Base-by-base conservation (phyloP, 2,797 vertebrate genomes). In the Atherinosoma microstoma region DNA sequence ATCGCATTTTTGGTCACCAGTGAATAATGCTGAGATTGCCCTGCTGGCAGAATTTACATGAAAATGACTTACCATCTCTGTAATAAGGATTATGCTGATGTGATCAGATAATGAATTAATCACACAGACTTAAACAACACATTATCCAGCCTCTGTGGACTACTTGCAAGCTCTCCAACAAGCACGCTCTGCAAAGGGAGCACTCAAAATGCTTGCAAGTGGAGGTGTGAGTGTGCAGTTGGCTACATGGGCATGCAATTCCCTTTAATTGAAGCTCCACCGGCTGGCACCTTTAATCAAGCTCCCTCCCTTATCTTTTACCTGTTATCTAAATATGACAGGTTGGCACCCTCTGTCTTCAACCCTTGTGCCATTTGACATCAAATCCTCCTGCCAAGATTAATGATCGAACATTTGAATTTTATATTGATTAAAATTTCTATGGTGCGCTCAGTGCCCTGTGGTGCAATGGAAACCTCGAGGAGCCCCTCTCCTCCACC, bases 341-440 rank as follows among this genome's bases (percentile, higher is more conserved):
- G 87, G 84, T 72, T 78, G 75, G 71, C 80, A 68, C 58, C 47
- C 86, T 84, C 62, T 1, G 16, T 81, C 83, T 85, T 84, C 69
- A 83, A 90, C 82, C 80, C 67, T 64, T 83, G 82, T 5, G 13
- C 80, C 22, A 29, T 32, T 49, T 69, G 76, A 90, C 82, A 85
- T 78, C 65, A 75, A 84, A 85, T 75, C 74, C 67, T 76, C 58
- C 81, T 72, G 76, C 64, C 82, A 67, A 84, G 83, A 93, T 91
- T 76, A 84, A 92, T 86, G 83, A 91, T 78, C 22, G 63, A 73
- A 89, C 75, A 47, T 86, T 86, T 82, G 83, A 87, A 92, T 90
- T 89, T 85, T 66, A 59, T 79, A 81, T 90, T 90, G 88, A 92
- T 91, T 83, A 69, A 83, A 90, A 89, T 87, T 82, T 87, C 76